Evolutionary conservation across 92 coral and sea anemone species (phyloP).

Genomic region (Anthopleura xanthogrammica): DNA sequence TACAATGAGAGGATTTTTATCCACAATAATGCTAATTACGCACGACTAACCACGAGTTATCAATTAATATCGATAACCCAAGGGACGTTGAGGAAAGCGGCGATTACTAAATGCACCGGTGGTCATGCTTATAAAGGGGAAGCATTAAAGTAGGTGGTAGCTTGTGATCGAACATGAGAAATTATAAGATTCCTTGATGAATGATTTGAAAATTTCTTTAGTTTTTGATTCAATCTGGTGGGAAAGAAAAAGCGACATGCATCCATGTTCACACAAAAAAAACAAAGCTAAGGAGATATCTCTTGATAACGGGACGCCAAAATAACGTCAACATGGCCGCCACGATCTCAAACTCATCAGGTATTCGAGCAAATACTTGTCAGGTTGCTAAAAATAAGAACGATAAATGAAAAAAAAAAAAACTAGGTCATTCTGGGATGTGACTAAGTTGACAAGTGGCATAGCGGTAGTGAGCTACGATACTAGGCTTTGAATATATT

Average conservation of each 20-base stretch:
- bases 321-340: conserved; percentile 3
- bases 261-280: neutral
- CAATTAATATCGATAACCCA: neutral
- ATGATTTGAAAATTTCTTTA: neutral
- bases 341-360: neutral
- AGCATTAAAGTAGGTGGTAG: neutral
- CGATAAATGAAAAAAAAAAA: neutral
- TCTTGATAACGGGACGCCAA: neutral
- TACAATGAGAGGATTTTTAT: neutral
- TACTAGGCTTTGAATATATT: neutral
- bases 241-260: neutral
- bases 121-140: neutral
- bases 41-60: neutral
- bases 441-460: no score
- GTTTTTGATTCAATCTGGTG: neutral
- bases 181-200: neutral
- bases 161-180: neutral
- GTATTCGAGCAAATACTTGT: neutral
- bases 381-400: neutral
- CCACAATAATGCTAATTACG: neutral
- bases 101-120: neutral
- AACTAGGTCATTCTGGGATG: neutral
- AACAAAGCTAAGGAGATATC: neutral
- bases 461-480: neutral
- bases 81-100: neutral